Evolutionary conservation across 2,888 invertebrate species (phyloP).

Genomic region (Drosophila diplacantha): DNA sequence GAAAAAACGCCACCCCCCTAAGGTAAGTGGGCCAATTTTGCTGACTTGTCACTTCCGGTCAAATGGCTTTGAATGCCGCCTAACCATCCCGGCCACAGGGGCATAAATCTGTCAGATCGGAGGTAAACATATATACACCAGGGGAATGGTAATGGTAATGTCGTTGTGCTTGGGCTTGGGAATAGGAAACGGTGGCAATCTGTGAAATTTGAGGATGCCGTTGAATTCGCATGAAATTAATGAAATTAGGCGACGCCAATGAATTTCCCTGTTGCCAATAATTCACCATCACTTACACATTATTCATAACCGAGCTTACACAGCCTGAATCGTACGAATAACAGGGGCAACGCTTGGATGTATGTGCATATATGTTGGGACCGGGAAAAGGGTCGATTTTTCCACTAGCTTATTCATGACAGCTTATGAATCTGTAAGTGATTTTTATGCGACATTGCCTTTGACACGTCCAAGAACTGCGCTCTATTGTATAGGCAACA

Average conservation of each 20-base stretch:
- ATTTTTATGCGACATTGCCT: slow-evolving; percentile 40
- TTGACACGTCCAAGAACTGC: slow-evolving; percentile 33
- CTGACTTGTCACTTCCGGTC: slow-evolving; percentile 72
- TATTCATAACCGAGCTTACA: slow-evolving; percentile 48
- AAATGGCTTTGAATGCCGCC: slow-evolving; percentile 56
- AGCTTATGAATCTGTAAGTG: slow-evolving; percentile 43
- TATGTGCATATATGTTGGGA: not conserved
- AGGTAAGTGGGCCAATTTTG: slow-evolving; percentile 65
- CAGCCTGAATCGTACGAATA: slow-evolving; percentile 7
- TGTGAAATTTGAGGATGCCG: slow-evolving; percentile 61
- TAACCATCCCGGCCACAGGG: slow-evolving; percentile 38
- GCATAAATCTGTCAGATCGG: slow-evolving; percentile 43
- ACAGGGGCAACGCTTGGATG: not conserved
- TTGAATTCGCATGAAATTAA: slow-evolving; percentile 64
- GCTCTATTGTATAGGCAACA: slow-evolving; percentile 19
- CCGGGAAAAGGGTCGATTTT: slow-evolving; percentile 20
- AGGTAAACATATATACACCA: not conserved
- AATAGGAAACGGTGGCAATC: slow-evolving; percentile 38
- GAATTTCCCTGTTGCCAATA: slow-evolving; percentile 48
- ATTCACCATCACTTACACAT: slow-evolving; percentile 40
- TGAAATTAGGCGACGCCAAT: slow-evolving; percentile 60
- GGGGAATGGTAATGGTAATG: not conserved
- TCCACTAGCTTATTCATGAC: slow-evolving; percentile 31
- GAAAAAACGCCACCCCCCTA: slow-evolving; percentile 15
- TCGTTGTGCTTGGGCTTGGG: not conserved